phyloP scores from a whole-genome alignment of 2,888 invertebrate species.

The Cerceris rybyensis region DNA sequence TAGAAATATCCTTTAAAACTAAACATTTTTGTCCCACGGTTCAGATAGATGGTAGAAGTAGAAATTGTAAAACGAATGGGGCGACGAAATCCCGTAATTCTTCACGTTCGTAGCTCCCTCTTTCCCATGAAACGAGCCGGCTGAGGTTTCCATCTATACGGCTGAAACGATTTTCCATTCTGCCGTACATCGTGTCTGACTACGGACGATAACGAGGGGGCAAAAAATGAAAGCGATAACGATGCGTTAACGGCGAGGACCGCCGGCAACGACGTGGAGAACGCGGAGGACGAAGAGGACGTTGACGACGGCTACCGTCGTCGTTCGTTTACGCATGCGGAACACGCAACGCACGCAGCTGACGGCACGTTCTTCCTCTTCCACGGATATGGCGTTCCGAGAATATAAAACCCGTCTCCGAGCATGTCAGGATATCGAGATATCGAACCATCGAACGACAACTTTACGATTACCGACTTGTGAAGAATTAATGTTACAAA shows the following conservation, averaged over 20 bases:
- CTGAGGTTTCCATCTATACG: conserved; percentile 3
- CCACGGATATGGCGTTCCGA: conserved; percentile 41
- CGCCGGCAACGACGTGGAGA: conserved; percentile 35
- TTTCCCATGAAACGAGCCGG: not conserved
- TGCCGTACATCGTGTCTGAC: conserved; percentile 1
- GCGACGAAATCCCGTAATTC: not conserved
- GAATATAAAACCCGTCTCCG: conserved; percentile 56
- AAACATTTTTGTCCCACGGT: no score
- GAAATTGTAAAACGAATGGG: no score
- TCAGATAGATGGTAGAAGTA: no score
- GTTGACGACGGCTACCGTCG: conserved; percentile 39
- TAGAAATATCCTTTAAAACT: no score
- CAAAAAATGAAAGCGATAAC: conserved; percentile 59
- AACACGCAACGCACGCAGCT: conserved; percentile 55
- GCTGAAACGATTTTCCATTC: conserved; percentile 29
- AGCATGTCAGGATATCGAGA: not conserved
- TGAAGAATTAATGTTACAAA: no score
- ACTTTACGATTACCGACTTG: no score
- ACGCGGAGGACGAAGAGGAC: no score
- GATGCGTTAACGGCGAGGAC: conserved; percentile 65
- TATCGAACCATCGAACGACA: not conserved
- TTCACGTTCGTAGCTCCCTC: not conserved
- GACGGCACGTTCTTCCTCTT: conserved; percentile 63
- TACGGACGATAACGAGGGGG: conserved; percentile 37
- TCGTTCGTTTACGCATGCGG: conserved; percentile 62